Conservation (phyloP, 2,113 vertebrate genomes). For the Hyaena hyaena region DNA sequence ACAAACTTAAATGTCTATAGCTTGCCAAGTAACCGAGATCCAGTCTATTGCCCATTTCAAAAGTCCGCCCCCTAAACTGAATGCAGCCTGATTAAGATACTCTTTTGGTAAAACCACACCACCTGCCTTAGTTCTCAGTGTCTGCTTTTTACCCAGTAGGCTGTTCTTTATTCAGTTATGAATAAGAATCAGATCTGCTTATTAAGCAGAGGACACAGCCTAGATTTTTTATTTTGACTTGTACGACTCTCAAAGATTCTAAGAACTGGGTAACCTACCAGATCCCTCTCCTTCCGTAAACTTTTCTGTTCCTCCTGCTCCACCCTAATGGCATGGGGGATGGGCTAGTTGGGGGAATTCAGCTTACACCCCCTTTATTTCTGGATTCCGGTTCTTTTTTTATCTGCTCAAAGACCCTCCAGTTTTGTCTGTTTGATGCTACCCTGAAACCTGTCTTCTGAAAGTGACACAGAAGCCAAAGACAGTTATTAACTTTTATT, state of each 20-base stretch:
- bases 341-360: background rate
- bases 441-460: background rate
- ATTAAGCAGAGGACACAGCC: background rate
- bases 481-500: background rate
- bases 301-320: background rate
- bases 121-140: background rate
- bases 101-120: background rate
- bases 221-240: constrained; percentile 15
- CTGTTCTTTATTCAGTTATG: background rate
- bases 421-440: background rate
- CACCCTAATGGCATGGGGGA: background rate
- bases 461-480: background rate
- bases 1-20: background rate
- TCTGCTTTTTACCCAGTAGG: background rate
- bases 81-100: background rate
- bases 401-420: background rate
- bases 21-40: constrained; percentile 11
- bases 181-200: background rate
- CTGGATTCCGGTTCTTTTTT: background rate
- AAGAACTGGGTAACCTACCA: background rate
- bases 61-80: background rate
- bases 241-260: background rate
- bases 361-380: background rate
- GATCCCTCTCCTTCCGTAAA: background rate
- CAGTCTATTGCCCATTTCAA: background rate